Percentiles rank a stretch among this genome's conserved stretches.
Evolutionary conservation across 2,888 invertebrate genomes (phyloP).

Genomic region (Galerucella pusilla): DNA sequence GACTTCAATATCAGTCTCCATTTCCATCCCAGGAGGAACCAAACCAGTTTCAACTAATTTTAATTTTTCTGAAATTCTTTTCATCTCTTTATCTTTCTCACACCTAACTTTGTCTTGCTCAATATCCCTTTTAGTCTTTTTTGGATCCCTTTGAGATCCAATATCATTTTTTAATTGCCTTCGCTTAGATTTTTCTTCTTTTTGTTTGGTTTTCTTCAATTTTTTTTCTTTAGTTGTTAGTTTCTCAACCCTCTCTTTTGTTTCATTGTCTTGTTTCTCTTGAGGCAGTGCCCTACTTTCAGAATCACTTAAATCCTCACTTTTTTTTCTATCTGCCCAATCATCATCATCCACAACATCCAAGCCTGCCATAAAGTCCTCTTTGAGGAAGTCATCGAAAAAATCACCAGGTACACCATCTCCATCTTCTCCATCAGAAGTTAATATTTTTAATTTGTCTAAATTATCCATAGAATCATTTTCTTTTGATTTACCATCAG

Average conservation of each 20-base stretch:
- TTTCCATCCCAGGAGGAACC: conserved; percentile 65
- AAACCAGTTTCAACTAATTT: conserved; percentile 65
- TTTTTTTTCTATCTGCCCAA: conserved; percentile 46
- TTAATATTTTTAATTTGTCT: conserved; percentile 11
- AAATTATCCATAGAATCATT: background rate
- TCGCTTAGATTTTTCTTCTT: conserved; percentile 24
- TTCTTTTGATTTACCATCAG: background rate
- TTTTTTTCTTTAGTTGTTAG: conserved; percentile 11
- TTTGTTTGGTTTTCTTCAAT: conserved; percentile 24
- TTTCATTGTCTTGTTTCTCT: background rate
- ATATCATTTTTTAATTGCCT: conserved; percentile 43
- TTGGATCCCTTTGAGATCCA: conserved; percentile 61
- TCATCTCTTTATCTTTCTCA: conserved; percentile 61
- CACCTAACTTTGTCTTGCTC: conserved; percentile 62
- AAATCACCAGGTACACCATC: conserved; percentile 63
- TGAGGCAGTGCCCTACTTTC: background rate
- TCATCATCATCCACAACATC: conserved; percentile 64
- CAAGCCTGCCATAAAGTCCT: conserved; percentile 64
- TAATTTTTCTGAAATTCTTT: conserved; percentile 62
- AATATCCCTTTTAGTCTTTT: conserved; percentile 64
- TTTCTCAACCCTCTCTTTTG: conserved; percentile 20
- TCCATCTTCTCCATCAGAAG: conserved; percentile 42
- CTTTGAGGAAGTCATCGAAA: conserved; percentile 64
- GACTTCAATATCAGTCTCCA: conserved; percentile 59
- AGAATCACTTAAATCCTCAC: background rate